These are phyloP conservation scores for Apteryx owenii DNA, from an alignment of 2,113 vertebrate species.

Conservation along the genomic window DNA sequence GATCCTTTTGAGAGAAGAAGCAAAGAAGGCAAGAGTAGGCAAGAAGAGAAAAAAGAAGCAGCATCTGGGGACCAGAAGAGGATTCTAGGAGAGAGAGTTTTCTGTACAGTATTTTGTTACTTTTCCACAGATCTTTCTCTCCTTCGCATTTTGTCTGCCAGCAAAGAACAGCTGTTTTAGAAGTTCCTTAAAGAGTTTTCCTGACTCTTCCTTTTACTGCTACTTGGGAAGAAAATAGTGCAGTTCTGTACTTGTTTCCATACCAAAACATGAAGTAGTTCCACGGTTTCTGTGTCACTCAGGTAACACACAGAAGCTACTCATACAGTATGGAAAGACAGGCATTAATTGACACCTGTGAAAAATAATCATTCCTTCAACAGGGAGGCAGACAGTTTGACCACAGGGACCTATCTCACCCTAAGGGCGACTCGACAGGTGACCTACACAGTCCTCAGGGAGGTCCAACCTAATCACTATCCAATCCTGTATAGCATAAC, in stretches of 20 bases:
- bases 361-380: neutral
- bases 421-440: neutral
- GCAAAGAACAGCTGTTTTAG: neutral
- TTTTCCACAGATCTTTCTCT: neutral
- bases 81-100: neutral
- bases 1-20: neutral
- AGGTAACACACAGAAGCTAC: rapidly evolving
- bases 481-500: neutral
- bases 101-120: neutral
- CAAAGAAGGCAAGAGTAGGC: neutral
- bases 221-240: neutral
- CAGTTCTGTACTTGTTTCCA: neutral
- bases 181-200: neutral
- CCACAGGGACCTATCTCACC: neutral
- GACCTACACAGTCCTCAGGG: neutral
- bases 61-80: neutral
- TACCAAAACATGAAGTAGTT: neutral
- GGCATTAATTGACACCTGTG: neutral
- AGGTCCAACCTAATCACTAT: neutral
- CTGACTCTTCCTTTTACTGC: neutral
- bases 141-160: neutral
- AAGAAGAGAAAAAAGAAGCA: neutral
- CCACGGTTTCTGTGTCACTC: rapidly evolving
- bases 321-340: neutral
- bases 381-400: neutral